A percentile compares a stretch with the other conserved stretches of the same genome.
Conservation (phyloP, 2,888 invertebrate species). For the Deroplatys truncata region DNA sequence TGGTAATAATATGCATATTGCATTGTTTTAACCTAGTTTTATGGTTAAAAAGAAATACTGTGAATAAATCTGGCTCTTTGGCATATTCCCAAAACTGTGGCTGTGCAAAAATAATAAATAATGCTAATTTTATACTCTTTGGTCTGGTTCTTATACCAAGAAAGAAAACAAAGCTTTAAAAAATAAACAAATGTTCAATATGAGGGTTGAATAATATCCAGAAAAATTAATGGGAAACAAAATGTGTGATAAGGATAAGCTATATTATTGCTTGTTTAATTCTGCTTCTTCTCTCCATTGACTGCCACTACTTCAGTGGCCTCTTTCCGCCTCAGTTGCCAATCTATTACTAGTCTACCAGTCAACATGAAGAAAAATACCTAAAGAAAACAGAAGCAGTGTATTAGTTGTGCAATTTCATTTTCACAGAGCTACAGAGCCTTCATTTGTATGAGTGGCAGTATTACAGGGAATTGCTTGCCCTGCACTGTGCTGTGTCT, state of each 20-base stretch:
- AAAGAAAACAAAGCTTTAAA: not conserved
- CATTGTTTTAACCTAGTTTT: not conserved
- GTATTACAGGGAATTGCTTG: no score
- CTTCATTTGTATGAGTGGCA: no score
- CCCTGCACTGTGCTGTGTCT: no score
- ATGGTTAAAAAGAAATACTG: not conserved
- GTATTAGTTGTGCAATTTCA: not conserved
- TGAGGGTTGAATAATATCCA: not conserved
- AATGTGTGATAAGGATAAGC: not conserved
- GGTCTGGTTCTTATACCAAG: not conserved
- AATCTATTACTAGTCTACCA: conserved; percentile 81
- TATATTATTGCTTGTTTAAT: conserved; percentile 39
- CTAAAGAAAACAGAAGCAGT: conserved; percentile 38
- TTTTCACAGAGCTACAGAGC: not conserved
- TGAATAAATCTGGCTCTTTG: not conserved
- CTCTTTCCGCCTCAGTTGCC: conserved; percentile 55
- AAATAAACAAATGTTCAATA: not conserved
- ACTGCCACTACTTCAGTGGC: conserved; percentile 44
- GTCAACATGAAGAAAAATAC: conserved; percentile 87
- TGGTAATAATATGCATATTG: not conserved
- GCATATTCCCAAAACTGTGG: not conserved
- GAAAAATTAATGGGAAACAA: not conserved
- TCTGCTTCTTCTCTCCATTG: conserved; percentile 48
- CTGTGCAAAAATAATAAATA: not conserved
- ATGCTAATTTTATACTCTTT: not conserved